Base-by-base conservation (phyloP, 1,140 invertebrate species). In the Bombus confusus region DNA sequence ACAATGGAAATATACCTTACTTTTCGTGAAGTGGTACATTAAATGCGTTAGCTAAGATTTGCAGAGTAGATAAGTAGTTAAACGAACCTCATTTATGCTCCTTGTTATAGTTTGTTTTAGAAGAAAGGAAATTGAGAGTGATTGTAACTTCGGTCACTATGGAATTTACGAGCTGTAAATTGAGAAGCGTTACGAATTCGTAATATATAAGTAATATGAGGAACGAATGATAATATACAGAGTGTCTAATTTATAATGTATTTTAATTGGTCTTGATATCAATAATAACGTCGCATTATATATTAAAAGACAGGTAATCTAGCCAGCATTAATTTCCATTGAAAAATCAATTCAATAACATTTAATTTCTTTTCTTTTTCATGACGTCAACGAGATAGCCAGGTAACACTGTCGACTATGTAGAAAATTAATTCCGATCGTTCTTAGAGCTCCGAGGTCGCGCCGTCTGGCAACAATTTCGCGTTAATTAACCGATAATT, bases 401-500 rank as follows among this genome's bases (percentile, higher is more conserved):
- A 12, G 3, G 28, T n/a, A 62, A 62, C 59, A 62, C 25, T 39
- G n/a, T 37, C 25, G 59, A 64, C n/a, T 31, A 5, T 64, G 22
- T 66, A 34, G n/a, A 28, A 66, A 79, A 66, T 66, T 41, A 66
- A 41, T 62, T 78, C 18, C 10, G 18, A 41, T 66, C 59, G 31
- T n/a, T 41, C 28, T 28, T 22, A 2, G 22, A 28, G 3, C 37
- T 9, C 31, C 28, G 57, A 25, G 59, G 39, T 22, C 6, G 13
- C 47, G 28, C 31, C 10, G n/a, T 15, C 6, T 73, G 12, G n/a
- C 71, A 37, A 62, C 59, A 75, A 82, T 75, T 62, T 59, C 5
- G n/a, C 52, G 25, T 82, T 64, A 62, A 75, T 74, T 74, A 75
- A 34, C 59, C 52, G 39, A 62, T 82, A 75, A 82, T 62, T 43